Evolutionary conservation across 1,140 invertebrate genomes (phyloP), one percentile per base, ranked within the genome.

Genomic region (Chymomyza costata): DNA sequence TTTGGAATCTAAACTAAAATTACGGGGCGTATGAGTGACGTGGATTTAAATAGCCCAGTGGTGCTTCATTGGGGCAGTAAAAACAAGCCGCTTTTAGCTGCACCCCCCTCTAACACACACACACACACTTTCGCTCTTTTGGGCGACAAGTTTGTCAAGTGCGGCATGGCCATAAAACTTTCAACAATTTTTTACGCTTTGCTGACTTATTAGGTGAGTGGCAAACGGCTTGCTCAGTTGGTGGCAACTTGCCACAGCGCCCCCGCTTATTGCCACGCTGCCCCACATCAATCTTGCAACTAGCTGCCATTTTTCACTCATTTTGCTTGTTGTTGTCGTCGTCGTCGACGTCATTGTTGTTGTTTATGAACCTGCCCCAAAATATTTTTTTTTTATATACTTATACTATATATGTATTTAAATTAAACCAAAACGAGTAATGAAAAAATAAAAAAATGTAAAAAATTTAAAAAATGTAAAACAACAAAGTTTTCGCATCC

Each of bases 151-250:
- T 10, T 34, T 37, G 35, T 43, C 45, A 41, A 65, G 63, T 65
- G 54, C 57, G 61, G 60, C 61, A 41, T 60, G 62, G 62, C 61
- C 63, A 65, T 65, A 65, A 65, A 65, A 65, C 62, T 65, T 65
- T 65, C 40, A 28, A n/a, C n/a, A 35, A 64, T 50, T 64, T 47
- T 51, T 56, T 65, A 64, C 62, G 62, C 62, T 65, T 32, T 47
- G 38, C 63, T 65, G 61, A 53, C 63, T 65, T 65, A 65, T 65
- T 65, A 65, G 63, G 63, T 65, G 53, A 65, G 63, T 65, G 63
- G 47, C 30, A 40, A 16, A 39, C 44, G 41, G 40, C 18, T 21
- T 43, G 13, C 19, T 31, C 56, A 14, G 11, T n/a, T 25, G 30
- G 2, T 17, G 11, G 11, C 31, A 34, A 47, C 43, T 32, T 32